Evolutionary conservation across 2,797 vertebrate species (phyloP).

Genomic region (Alcedo quadribrachys): DNA sequence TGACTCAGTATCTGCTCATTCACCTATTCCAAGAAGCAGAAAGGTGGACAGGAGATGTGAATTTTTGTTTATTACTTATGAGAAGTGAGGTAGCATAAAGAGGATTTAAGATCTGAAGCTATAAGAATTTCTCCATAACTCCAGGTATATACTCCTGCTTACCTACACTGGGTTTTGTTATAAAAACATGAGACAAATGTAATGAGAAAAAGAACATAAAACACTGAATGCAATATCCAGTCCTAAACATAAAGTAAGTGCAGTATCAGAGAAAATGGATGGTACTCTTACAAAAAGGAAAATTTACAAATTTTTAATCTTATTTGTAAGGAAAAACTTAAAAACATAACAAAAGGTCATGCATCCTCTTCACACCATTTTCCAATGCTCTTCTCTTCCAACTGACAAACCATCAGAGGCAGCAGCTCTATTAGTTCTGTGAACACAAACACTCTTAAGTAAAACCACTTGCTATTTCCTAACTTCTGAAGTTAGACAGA

Average conservation of each 20-base stretch:
- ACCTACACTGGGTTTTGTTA: background rate
- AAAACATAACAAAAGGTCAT: background rate
- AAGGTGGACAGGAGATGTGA: background rate
- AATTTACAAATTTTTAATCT: background rate
- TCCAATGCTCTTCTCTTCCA: background rate
- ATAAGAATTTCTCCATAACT: background rate
- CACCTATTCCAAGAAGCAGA: background rate
- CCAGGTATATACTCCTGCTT: background rate
- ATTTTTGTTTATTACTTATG: background rate
- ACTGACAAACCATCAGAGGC: background rate
- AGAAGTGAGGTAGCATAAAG: background rate
- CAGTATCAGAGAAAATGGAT: background rate
- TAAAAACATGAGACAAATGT: background rate
- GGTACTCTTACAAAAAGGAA: background rate
- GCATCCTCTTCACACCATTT: background rate
- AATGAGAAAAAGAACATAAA: background rate
- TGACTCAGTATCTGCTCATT: background rate
- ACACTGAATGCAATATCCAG: background rate
- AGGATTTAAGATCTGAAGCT: background rate
- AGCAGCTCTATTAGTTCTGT: background rate
- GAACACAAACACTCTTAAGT: background rate
- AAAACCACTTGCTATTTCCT: slow-evolving; percentile 11
- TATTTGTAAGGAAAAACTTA: background rate
- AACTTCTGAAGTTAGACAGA: background rate
- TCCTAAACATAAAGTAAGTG: background rate